These are phyloP conservation scores for Tiliacea aurago DNA, from an alignment of 2,888 invertebrate species.

Conservation along the genomic window DNA sequence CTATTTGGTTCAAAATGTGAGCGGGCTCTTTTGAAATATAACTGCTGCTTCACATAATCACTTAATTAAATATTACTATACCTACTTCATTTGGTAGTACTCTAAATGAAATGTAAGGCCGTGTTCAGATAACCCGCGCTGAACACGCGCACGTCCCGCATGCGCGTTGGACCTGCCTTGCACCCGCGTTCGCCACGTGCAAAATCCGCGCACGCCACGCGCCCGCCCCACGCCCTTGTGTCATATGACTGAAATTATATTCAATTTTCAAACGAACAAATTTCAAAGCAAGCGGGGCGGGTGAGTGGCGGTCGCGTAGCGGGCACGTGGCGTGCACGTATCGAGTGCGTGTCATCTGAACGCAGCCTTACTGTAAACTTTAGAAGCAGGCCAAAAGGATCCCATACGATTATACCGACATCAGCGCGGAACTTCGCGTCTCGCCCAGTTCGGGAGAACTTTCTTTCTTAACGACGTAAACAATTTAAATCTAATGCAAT, in stretches of 20 bases:
- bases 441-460: conserved; percentile 80
- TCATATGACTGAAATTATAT: too few species aligned
- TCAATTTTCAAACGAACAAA: too few species aligned
- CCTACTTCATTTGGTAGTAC: background rate
- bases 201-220: too few species aligned
- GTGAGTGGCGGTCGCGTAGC: too few species aligned
- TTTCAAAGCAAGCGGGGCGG: too few species aligned
- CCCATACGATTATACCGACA: conserved; percentile 70
- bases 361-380: conserved; percentile 23
- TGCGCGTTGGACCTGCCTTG: too few species aligned
- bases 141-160: too few species aligned
- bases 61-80: background rate
- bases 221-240: too few species aligned
- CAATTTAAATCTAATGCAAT: conserved; percentile 90
- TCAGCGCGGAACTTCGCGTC: conserved; percentile 73
- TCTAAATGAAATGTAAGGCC: conserved; percentile 6
- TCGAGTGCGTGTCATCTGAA: too few species aligned
- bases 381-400: conserved; percentile 59
- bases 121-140: too few species aligned
- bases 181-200: too few species aligned
- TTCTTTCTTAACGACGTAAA: conserved; percentile 90
- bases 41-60: background rate
- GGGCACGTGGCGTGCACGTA: too few species aligned
- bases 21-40: background rate
- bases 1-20: background rate